Conservation (phyloP, 2,888 invertebrate species). For the Frankliniella intonsa region DNA sequence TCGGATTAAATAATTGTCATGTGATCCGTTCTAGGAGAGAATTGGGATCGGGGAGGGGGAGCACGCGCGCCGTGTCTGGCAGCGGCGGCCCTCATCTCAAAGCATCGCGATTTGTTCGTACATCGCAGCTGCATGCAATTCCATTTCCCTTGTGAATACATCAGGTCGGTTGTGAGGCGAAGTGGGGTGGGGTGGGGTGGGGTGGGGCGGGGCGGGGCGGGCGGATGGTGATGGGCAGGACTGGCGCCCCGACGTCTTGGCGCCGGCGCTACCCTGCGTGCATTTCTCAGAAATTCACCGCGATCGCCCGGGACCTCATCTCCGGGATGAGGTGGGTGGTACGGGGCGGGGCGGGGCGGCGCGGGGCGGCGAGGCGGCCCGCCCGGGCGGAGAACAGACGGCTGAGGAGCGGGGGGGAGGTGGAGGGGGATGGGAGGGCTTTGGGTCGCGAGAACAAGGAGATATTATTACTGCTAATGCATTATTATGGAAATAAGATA, state of each 20-base stretch:
- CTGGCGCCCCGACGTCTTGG: too few relatives aligned
- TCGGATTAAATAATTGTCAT: too few relatives aligned
- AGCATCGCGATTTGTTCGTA: too few relatives aligned
- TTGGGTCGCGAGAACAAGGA: conserved; percentile 9
- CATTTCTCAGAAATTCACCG: neutral
- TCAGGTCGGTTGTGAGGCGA: neutral
- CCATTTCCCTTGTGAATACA: neutral
- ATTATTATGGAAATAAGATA: conserved; percentile 1
- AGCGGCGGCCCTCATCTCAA: neutral
- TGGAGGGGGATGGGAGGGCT: neutral
- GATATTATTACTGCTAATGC: conserved; percentile 27
- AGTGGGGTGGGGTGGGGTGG: neutral
- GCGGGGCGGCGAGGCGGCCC: too few relatives aligned
- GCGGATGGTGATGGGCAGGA: neutral
- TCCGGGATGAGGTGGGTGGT: neutral
- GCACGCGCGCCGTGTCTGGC: neutral
- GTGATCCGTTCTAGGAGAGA: too few relatives aligned
- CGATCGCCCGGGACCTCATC: neutral
- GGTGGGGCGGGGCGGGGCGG: neutral
- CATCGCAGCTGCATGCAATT: too few relatives aligned
- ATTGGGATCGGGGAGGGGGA: neutral
- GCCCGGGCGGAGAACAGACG: too few relatives aligned
- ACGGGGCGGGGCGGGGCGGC: neutral
- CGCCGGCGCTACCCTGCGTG: neutral
- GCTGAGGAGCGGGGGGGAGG: too few relatives aligned